Evolutionary conservation across 2,797 vertebrate genomes (phyloP).

Genomic region (Pantherophis vulpinus): DNA sequence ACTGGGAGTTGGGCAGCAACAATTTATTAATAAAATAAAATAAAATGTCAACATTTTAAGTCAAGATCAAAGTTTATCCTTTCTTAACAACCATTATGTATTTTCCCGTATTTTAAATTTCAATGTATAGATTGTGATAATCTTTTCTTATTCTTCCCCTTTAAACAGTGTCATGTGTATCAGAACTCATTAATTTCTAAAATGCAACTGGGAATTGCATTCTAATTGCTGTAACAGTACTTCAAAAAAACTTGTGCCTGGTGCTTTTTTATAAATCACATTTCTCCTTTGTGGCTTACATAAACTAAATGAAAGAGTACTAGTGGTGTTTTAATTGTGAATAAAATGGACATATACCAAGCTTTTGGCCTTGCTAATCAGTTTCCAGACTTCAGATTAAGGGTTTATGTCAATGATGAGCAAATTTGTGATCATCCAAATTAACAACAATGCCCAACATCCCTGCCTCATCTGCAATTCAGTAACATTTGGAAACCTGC

Average conservation of each 20-base stretch:
- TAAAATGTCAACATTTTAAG: slow-evolving; percentile 63
- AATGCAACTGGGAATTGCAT: background rate
- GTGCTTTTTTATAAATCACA: slow-evolving; percentile 26
- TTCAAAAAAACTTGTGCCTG: background rate
- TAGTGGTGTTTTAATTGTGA: background rate
- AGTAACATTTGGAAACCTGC: background rate
- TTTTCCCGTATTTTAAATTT: slow-evolving; percentile 44
- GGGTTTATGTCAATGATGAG: background rate
- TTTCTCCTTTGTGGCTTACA: background rate
- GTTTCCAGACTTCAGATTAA: background rate
- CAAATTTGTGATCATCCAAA: background rate
- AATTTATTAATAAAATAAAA: slow-evolving; percentile 64
- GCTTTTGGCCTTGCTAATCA: background rate
- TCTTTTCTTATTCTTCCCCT: slow-evolving; percentile 44
- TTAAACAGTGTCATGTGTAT: slow-evolving; percentile 40
- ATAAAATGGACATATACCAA: background rate
- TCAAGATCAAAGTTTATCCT: slow-evolving; percentile 59
- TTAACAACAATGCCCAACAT: background rate
- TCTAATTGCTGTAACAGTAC: background rate
- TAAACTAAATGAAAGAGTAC: slow-evolving; percentile 12
- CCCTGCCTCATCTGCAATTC: background rate
- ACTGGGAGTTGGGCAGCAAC: background rate
- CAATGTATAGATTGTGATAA: slow-evolving; percentile 40
- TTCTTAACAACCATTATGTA: slow-evolving; percentile 55
- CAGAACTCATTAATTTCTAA: slow-evolving; percentile 42